Base-by-base conservation (phyloP, 2,797 vertebrate species). In the Nyctalus aviator region DNA sequence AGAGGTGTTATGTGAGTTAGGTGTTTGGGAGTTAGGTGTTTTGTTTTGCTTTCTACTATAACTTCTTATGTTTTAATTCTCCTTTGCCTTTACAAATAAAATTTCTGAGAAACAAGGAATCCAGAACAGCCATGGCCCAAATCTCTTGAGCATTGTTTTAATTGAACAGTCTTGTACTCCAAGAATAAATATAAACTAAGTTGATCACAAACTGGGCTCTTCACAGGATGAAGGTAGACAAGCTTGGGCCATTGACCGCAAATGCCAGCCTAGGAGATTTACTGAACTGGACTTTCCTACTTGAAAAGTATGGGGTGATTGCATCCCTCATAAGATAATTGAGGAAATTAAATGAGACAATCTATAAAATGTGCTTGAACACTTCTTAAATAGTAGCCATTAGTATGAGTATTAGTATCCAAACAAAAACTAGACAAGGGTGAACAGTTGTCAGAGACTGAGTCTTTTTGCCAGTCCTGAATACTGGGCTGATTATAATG, bases 271-370 rank as follows among this genome's bases (percentile, higher is more conserved):
- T 48, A 84, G 15, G 32, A 89, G 92, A 94, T 89, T 94, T 71
- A 78, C 48, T 93, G 77, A 78, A 46, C 27, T 87, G 73, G 71
- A 76, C 17, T 57, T 88, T 37, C 46, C 55, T 84, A 35, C 85
- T 94, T 94, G 68, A 35, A 64, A 85, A 91, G 30, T 68, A 88
- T 76, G 59, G 86, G 92, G 81, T 48, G 87, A 84, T 96, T 94
- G 75, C 17, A 87, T 76, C 78, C 35, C 21, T 95, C 84, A 75
- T 27, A 94, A 46, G 75, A 12, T 88, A 90, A 93, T 73, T 87
- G 79, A 94, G 72, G 84, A 57, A 91, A 94, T 84, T 82, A 94
- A 95, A 94, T 89, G 86, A 94, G 57, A 64, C 72, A 59, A 50
- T 85, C 86, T 71, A 91, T 81, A 57, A 27, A 32, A 95, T 93